A percentile compares a stretch with the other conserved stretches of the same genome.
phyloP scores from a whole-genome alignment of 2,113 vertebrate species.

The Chauna torquata region DNA sequence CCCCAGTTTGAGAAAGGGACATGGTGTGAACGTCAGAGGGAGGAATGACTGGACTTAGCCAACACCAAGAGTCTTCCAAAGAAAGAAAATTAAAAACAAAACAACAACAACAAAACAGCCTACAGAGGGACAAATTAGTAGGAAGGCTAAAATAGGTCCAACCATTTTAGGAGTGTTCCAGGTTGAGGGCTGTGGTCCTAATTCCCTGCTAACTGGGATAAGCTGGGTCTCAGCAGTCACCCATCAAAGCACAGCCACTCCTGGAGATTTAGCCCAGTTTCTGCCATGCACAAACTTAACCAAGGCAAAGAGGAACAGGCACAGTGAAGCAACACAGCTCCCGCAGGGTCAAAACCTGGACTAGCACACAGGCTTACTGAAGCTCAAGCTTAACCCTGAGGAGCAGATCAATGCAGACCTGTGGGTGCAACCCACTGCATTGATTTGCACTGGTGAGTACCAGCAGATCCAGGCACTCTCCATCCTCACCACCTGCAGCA shows the following conservation, averaged over 20 bases:
- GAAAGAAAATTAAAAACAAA: not conserved
- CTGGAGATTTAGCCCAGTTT: not conserved
- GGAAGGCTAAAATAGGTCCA: not conserved
- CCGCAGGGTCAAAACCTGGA: not conserved
- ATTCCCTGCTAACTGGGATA: not conserved
- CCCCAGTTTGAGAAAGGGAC: not conserved
- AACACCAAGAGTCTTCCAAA: not conserved
- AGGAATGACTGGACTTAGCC: not conserved
- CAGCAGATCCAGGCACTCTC: not conserved
- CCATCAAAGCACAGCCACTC: not conserved
- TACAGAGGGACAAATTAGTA: not conserved
- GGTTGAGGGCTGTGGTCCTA: rapidly evolving
- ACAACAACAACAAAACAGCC: not conserved
- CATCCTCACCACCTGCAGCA: not conserved
- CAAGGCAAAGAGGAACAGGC: not conserved
- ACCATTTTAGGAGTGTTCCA: not conserved
- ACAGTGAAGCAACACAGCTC: not conserved
- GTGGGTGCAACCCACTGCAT: not conserved
- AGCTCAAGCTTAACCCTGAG: not conserved
- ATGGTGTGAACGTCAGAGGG: not conserved
- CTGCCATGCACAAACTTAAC: not conserved
- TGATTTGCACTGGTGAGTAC: not conserved
- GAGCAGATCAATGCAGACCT: not conserved
- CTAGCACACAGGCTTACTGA: not conserved
- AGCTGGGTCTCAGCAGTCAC: not conserved